A percentile compares a stretch with the other conserved stretches of the same genome.
These are phyloP conservation scores for Epinephelus moara DNA, from an alignment of 2,113 vertebrate genomes.

Conservation along the genomic window DNA sequence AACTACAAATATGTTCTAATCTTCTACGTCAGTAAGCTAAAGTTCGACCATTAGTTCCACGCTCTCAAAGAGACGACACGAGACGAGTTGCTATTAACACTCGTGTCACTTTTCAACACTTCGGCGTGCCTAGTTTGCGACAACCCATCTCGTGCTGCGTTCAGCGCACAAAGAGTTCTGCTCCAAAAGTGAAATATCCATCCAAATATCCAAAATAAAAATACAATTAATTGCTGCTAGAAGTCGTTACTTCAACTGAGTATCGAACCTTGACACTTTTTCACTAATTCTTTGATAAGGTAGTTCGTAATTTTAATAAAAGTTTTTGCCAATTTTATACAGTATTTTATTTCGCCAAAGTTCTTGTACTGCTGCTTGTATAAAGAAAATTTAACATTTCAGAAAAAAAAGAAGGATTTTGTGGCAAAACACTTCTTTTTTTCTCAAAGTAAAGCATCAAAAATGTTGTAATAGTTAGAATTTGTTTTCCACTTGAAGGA, in stretches of 20 bases:
- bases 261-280: neutral
- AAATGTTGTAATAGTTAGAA: neutral
- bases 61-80: slow-evolving; percentile 25
- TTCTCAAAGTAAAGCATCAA: neutral
- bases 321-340: neutral
- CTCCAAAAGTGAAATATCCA: slow-evolving; percentile 13
- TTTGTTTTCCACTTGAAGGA: neutral
- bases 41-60: slow-evolving; percentile 3
- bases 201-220: too few species aligned
- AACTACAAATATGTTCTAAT: neutral
- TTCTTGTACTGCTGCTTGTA: neutral
- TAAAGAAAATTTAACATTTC: neutral
- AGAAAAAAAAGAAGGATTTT: neutral
- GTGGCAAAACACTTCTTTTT: neutral
- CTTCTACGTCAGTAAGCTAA: neutral
- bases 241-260: neutral
- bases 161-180: slow-evolving; percentile 32
- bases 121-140: slow-evolving; percentile 60
- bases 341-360: neutral
- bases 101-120: slow-evolving; percentile 82
- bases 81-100: slow-evolving; percentile 64
- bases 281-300: neutral
- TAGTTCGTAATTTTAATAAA: neutral
- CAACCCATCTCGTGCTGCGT: slow-evolving; percentile 49
- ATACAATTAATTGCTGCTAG: too few species aligned